Base-by-base conservation (phyloP, 2,113 vertebrate species). In the Scartelaos histophorus region DNA sequence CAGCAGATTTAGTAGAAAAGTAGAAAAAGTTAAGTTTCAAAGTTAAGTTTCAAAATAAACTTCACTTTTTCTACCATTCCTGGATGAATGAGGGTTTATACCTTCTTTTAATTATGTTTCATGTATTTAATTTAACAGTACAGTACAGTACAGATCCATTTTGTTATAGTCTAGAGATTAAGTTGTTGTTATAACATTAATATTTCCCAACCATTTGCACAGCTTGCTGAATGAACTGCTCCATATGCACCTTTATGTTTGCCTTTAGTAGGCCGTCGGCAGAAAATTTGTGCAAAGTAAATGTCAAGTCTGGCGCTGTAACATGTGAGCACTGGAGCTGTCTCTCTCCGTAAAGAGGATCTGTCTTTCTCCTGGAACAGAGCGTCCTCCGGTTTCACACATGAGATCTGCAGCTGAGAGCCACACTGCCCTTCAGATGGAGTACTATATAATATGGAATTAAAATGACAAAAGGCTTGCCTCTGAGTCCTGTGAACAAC, bases 221-320 rank as follows among this genome's bases (percentile, higher is more conserved):
- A 34, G 1, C 6, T 61, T 61, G 25, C 58, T 17, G 58, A 29
- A 19, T 3, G 25, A 61, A 34, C 24, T 34, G 25, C 34, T 29
- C 58, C 58, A 61, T 29, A 61, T 56, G 10, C 69, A 53, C 54
- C 47, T 53, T 46, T 22, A 69, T 78, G 73, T 80, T 84, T 79
- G 83, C 81, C 71, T 68, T 75, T 43, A 70, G 70, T 45, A 5
- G 67, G 15, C 25, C 13, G 25, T 25, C 15, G 25, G 25, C 58
- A 29, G 58, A 61, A 25, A 25, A 61, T 54, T 74, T 68, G 62
- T 69, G 69, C 67, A 66, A 72, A 82, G 76, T 57, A 74, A 72
- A 80, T 71, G 82, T 85, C 67, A 84, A 53, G 58, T 78, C 75
- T 79, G 56, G 66, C 57, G 38, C 72, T 80, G 72, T 22, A 38